These are phyloP conservation scores for Premnoplex brunnescens DNA, from an alignment of 2,797 vertebrate genomes.

Conservation along the genomic window DNA sequence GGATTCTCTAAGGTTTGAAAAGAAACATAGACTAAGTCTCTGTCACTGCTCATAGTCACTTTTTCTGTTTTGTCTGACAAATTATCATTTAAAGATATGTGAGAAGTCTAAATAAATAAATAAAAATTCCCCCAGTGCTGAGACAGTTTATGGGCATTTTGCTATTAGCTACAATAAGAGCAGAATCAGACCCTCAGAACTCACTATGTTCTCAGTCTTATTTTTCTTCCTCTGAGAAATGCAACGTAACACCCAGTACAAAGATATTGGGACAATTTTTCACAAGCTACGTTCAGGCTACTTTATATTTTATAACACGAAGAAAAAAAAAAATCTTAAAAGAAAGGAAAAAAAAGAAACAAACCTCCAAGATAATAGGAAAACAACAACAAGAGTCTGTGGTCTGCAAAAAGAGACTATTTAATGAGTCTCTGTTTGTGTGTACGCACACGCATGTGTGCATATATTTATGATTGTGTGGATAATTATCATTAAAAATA, in stretches of 20 bases:
- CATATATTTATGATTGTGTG: conserved; percentile 30
- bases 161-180: conserved; percentile 16
- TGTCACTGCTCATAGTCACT: conserved; percentile 44
- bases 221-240: conserved; percentile 55
- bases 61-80: conserved; percentile 64
- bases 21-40: conserved; percentile 40
- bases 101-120: conserved; percentile 71
- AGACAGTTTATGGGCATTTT: conserved; percentile 44
- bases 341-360: background rate
- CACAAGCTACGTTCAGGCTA: background rate
- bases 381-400: conserved; percentile 13
- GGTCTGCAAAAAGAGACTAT: conserved; percentile 19
- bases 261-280: conserved; percentile 57
- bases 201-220: background rate
- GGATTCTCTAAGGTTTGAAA: conserved; percentile 50
- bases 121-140: conserved; percentile 41
- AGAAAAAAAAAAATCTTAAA: background rate
- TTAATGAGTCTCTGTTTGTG: conserved; percentile 26
- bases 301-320: conserved; percentile 35
- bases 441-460: accelerated
- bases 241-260: background rate
- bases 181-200: conserved; percentile 49
- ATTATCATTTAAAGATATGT: conserved; percentile 64
- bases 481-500: conserved; percentile 45
- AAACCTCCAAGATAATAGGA: background rate